phyloP scores from a whole-genome alignment of 1,140 invertebrate genomes.

The Meloidogyne chitwoodi region DNA sequence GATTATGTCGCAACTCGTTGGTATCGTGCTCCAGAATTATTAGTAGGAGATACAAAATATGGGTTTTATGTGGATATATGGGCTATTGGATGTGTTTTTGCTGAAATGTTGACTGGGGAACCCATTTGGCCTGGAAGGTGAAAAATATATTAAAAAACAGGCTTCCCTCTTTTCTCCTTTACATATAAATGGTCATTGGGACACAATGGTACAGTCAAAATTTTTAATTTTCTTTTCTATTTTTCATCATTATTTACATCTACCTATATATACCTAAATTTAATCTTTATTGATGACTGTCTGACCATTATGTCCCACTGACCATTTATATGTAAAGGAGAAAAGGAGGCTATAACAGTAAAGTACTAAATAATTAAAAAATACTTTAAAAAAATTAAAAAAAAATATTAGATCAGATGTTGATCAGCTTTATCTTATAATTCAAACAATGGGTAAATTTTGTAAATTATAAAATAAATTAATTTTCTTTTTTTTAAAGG shows the following conservation, averaged over 20 bases:
- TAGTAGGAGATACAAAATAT: conserved; percentile 95
- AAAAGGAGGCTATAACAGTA: no score
- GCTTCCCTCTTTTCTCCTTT: no score
- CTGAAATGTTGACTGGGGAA: conserved; percentile 92
- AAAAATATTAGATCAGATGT: conserved; percentile 92
- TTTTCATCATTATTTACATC: no score
- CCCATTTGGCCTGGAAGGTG: conserved; percentile 72
- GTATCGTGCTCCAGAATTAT: conserved; percentile 75
- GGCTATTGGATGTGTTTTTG: conserved; percentile 78
- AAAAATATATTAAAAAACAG: not conserved
- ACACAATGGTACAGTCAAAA: no score
- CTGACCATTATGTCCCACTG: no score
- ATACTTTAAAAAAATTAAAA: no score
- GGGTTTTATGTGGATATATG: conserved; percentile 94
- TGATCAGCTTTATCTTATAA: conserved; percentile 91
- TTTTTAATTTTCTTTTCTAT: no score
- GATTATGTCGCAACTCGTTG: conserved; percentile 98
- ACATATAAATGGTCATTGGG: no score
- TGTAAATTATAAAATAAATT: not conserved
- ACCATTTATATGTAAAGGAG: no score
- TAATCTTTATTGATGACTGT: no score
- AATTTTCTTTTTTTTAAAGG: conserved; percentile 63
- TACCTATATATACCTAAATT: no score
- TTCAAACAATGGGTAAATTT: conserved; percentile 70
- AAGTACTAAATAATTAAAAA: no score